Evolutionary conservation across 2,113 vertebrate species (phyloP).

Genomic region (Desmodus rotundus): DNA sequence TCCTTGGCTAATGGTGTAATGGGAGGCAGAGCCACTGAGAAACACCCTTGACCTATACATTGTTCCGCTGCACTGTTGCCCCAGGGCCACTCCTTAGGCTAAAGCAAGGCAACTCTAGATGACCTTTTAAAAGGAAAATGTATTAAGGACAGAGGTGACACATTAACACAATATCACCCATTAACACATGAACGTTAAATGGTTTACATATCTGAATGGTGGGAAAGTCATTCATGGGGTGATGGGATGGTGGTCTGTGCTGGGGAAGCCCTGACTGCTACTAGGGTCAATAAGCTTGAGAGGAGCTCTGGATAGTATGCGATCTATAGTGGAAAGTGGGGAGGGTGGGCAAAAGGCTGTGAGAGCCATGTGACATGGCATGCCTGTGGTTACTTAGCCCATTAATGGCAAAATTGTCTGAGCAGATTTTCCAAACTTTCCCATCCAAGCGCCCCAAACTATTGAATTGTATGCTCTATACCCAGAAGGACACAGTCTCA

Average conservation of each 20-base stretch:
- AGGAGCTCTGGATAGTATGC: neutral
- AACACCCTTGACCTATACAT: neutral
- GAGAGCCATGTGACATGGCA: conserved; percentile 41
- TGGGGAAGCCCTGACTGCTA: neutral
- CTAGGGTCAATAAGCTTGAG: neutral
- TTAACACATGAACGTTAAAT: conserved; percentile 7
- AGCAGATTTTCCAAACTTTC: conserved; percentile 55
- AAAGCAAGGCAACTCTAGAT: neutral
- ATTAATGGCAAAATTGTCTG: conserved; percentile 42
- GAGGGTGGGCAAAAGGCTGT: neutral
- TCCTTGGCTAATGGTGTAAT: neutral
- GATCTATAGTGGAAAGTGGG: neutral
- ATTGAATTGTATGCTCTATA: neutral
- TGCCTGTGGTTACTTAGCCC: conserved; percentile 47
- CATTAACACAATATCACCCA: conserved; percentile 5
- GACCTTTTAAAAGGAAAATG: conserved; percentile 16
- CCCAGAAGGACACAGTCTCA: neutral
- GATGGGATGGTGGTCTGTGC: neutral
- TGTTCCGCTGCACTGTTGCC: neutral
- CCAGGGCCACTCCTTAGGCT: neutral
- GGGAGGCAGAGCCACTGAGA: neutral
- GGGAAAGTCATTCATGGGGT: neutral
- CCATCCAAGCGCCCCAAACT: conserved; percentile 20
- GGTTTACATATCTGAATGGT: conserved; percentile 32
- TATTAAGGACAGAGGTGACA: conserved; percentile 21